phyloP scores from a whole-genome alignment of 2,797 vertebrate species.

The Fistularia commersonii region DNA sequence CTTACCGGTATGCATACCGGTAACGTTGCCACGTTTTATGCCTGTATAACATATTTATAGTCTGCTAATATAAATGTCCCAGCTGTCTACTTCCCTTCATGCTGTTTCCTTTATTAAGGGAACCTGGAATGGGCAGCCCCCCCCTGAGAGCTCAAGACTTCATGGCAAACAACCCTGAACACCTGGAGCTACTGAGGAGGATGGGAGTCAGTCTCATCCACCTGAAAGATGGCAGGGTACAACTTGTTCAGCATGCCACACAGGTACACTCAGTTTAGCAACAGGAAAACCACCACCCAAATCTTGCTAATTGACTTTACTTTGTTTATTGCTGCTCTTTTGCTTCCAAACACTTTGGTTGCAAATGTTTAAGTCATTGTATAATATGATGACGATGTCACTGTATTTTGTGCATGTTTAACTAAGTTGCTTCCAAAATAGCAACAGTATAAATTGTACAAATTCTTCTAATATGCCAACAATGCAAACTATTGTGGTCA shows the following conservation, averaged over 20 bases:
- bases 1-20: constrained; percentile 71
- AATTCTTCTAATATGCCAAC: neutral
- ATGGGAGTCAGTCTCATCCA: constrained; percentile 99
- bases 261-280: constrained; percentile 73
- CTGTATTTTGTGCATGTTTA: too few species aligned
- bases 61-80: too few species aligned
- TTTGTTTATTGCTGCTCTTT: neutral
- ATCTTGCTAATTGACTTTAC: neutral
- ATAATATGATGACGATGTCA: too few species aligned
- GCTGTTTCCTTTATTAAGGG: constrained; percentile 44
- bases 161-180: constrained; percentile 97
- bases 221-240: constrained; percentile 95
- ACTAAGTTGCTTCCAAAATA: too few species aligned
- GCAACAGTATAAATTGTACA: too few species aligned
- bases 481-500: neutral
- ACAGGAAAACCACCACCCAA: neutral
- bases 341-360: too few species aligned
- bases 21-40: too few species aligned
- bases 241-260: constrained; percentile 95
- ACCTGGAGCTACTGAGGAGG: constrained; percentile 93
- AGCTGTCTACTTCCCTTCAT: neutral
- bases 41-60: too few species aligned
- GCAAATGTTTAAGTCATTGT: too few species aligned
- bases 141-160: constrained; percentile 95
- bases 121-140: constrained; percentile 77